Percentiles rank a stretch among this genome's conserved stretches.
Conservation (phyloP, 2,888 invertebrate species). For the Drosophila prolongata region DNA sequence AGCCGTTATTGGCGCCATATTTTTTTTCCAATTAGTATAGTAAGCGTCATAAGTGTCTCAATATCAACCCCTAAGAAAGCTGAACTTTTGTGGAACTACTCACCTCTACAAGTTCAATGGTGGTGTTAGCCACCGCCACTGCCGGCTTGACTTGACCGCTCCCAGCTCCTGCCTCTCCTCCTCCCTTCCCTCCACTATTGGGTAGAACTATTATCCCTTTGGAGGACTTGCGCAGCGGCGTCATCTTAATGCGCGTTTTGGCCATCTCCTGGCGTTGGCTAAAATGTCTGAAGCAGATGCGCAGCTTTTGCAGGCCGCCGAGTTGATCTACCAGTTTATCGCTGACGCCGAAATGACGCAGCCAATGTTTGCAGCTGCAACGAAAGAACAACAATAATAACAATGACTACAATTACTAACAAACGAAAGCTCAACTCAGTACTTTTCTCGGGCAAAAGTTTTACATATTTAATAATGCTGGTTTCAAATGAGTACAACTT, state of each 20-base stretch:
- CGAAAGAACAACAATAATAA: conserved; percentile 12
- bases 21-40: neutral
- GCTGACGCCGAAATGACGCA: conserved; percentile 74
- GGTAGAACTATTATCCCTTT: conserved; percentile 55
- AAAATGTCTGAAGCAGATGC: conserved; percentile 78
- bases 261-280: conserved; percentile 75
- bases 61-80: conserved; percentile 3
- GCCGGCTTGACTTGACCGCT: conserved; percentile 39
- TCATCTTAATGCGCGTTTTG: conserved; percentile 82
- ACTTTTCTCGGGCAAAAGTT: conserved; percentile 40
- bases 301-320: conserved; percentile 72
- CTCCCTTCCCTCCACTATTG: conserved; percentile 5
- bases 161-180: conserved; percentile 34
- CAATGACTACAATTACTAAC: conserved; percentile 8
- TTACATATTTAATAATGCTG: neutral
- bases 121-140: conserved; percentile 51
- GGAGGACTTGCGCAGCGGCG: conserved; percentile 76
- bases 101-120: conserved; percentile 61
- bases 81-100: conserved; percentile 24
- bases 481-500: too few relatives aligned
- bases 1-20: too few relatives aligned
- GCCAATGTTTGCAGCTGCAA: conserved; percentile 79
- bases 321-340: conserved; percentile 61
- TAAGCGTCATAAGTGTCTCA: neutral
- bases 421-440: conserved; percentile 49